Base-by-base conservation (phyloP, 1,140 invertebrate genomes). In the Drosophila pruinosa region DNA sequence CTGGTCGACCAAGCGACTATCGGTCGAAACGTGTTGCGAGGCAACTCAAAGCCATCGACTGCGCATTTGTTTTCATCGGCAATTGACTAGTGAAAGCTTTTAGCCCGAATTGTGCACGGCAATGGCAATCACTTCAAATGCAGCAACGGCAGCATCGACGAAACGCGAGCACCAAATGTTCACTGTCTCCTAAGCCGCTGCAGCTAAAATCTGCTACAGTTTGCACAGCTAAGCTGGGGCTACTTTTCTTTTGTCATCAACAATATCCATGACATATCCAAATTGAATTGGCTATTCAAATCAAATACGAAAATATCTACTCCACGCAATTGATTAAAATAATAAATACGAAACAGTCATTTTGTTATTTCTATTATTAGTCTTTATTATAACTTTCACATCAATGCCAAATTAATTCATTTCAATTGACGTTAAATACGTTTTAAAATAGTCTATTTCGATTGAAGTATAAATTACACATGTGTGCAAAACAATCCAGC, bases 61-160 rank as follows among this genome's bases (percentile, higher is more conserved):
- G 78, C 73, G 64, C 81, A 86, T 86, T 86, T 86, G 81, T 88
- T 88, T 88, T 75, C 81, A 86, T 82, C 81, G 74, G 62, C 78
- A 72, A 82, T 82, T 88, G 81, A 71, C 70, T 75, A 88, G 74
- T 78, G 82, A 82, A 86, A 86, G 82, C 81, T 86, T 86, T 86
- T 86, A 88, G 71, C 74, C 70, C 62, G 62, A 88, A 88, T 78
- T 78, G 64, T 88, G 67, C 78, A 67, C 67, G 76, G 81, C 76
- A 80, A 85, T 88, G 76, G 81, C 76, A 80, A 85, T 88, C 82
- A 70, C 74, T 68, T 69, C 54, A 63, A 86, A 61, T 86, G 50
- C 64, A 64, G 57, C 57, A 77, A 38, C 43, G 43, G 39, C 34
- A 58, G 48, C 74, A 61, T 31, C 59, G 58, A 14, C 36, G 36